phyloP scores from a whole-genome alignment of 2,888 invertebrate genomes.

The Alitta virens region DNA sequence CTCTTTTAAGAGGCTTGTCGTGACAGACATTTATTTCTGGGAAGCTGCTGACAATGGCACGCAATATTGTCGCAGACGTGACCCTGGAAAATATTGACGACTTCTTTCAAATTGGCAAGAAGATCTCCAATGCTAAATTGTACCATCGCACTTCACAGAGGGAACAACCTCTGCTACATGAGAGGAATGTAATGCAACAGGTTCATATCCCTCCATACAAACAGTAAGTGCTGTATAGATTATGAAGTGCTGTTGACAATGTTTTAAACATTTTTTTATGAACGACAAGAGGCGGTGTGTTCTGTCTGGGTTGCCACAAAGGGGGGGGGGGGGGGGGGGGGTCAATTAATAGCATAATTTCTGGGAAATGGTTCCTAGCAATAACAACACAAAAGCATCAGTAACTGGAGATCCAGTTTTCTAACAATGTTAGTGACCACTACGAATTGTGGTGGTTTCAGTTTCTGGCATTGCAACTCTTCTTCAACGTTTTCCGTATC shows the following conservation, averaged over 20 bases:
- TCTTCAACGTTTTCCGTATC: too few species aligned
- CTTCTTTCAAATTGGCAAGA: slow-evolving; percentile 46
- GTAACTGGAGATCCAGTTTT: too few species aligned
- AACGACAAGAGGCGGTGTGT: background rate
- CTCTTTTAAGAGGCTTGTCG: too few species aligned
- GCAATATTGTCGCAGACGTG: slow-evolving; percentile 34
- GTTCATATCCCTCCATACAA: slow-evolving; percentile 36
- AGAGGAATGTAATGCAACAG: slow-evolving; percentile 32
- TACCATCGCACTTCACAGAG: slow-evolving; percentile 31
- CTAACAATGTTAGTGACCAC: too few species aligned
- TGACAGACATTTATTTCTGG: too few species aligned
- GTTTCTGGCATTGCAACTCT: too few species aligned
- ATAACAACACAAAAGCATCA: too few species aligned
- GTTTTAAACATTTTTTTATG: background rate
- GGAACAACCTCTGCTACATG: slow-evolving; percentile 28
- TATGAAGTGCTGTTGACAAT: background rate
- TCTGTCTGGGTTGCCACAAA: background rate
- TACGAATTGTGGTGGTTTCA: too few species aligned
- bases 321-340: background rate
- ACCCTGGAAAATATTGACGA: slow-evolving; percentile 45
- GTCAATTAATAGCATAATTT: background rate
- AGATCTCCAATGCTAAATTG: slow-evolving; percentile 28
- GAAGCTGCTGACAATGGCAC: too few species aligned
- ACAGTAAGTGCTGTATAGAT: slow-evolving; percentile 24
- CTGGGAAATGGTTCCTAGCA: background rate